A percentile compares a stretch with the other conserved stretches of the same genome.
phyloP scores from a whole-genome alignment of 2,113 vertebrate species.

The Zosterops lateralis region DNA sequence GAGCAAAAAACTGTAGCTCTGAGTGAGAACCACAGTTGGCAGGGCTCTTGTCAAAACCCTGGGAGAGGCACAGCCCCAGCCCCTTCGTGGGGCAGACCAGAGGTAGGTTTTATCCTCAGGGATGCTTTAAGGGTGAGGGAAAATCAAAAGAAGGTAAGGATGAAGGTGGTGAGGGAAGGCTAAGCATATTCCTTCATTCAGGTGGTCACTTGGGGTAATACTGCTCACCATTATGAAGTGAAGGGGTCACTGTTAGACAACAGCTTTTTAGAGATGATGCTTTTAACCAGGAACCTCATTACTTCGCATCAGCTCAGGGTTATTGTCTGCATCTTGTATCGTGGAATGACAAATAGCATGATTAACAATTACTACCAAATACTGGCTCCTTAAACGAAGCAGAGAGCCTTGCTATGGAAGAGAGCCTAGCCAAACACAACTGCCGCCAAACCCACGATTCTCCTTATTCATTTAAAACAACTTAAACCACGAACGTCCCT shows the following conservation, averaged over 20 bases:
- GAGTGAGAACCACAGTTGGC: neutral
- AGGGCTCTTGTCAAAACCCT: neutral
- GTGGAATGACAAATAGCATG: neutral
- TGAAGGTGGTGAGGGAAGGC: neutral
- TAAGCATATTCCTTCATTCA: neutral
- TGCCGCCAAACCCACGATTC: neutral
- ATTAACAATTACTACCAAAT: conserved; percentile 26
- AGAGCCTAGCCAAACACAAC: conserved; percentile 15
- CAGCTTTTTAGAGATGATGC: neutral
- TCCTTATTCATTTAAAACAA: conserved; percentile 42
- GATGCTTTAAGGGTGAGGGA: neutral
- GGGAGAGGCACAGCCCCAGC: neutral
- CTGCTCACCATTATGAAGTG: neutral
- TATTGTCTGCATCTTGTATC: neutral
- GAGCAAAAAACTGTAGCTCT: neutral
- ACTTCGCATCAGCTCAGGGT: neutral
- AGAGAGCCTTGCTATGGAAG: conserved; percentile 32
- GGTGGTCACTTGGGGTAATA: neutral
- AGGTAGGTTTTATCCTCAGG: neutral
- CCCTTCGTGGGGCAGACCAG: neutral
- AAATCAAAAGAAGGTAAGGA: neutral
- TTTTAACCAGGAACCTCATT: neutral
- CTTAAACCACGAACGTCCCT: conserved; percentile 27
- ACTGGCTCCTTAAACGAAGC: conserved; percentile 20
- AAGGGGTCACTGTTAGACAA: neutral